Evolutionary conservation across 2,888 invertebrate species (phyloP), one percentile per base, ranked within the genome.

Genomic region (Epinotia ramella): DNA sequence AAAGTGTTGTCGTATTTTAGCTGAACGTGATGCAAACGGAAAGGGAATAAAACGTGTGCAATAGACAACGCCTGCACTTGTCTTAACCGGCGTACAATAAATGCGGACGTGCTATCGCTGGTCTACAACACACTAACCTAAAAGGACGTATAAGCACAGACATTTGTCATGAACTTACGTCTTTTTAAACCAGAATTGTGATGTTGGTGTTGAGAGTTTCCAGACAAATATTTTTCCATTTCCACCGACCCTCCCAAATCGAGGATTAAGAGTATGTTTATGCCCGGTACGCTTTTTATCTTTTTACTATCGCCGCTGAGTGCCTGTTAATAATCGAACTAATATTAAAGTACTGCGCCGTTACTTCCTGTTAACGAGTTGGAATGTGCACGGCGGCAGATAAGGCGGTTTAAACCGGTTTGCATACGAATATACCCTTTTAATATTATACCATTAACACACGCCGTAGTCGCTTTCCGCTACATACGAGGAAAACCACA

Each of bases 151-250:
- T 59, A 16, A 24, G 44, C 24, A 60, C 44, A 16, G 59, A 28
- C 44, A 46, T 60, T 28, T 46, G 44, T 59, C 60, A 28, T 24
- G 59, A 3, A 69, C n/a, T 24, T 69, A 69, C 69, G 69, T 11
- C 69, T 20, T 60, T 69, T 69, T 46, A 16, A 53, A 67, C 24
- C n/a, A 24, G n/a, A 4, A 6, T 24, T 6, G 1, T 7, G 5
- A 24, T 59, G 28, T 24, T 59, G 59, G 69, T 59, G 71, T 66
- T 74, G 72, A 75, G 65, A 66, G 75, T 65, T 79, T 79, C 88
- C 93, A 93, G 93, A 94, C 93, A 91, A 92, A 94, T 94, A 94
- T 93, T 93, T 94, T 93, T 92, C 91, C 91, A 92, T 93, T 94
- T 90, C 84, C 89, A 87, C 86, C 78, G 85, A 83, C 85, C 87